Conservation (phyloP, 1,140 invertebrate genomes). For the Babylonia areolata region DNA sequence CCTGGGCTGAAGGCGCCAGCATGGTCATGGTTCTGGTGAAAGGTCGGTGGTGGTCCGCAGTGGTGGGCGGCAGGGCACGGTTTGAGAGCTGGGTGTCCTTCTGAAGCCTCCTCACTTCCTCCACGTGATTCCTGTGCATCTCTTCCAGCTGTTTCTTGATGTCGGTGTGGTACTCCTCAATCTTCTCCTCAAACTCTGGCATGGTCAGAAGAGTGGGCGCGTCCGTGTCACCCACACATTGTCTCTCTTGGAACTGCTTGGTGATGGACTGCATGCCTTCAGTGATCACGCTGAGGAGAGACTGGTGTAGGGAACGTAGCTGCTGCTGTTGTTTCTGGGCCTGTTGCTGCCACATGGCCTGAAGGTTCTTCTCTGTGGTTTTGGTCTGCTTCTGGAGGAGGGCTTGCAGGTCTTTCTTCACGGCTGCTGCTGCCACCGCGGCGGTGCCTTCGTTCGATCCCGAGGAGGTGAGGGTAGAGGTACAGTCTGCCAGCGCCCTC, state of each 20-base stretch:
- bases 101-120: constrained; percentile 36
- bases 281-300: background rate
- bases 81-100: background rate
- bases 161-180: constrained; percentile 39
- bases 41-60: too few relatives aligned
- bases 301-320: constrained; percentile 13
- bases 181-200: constrained; percentile 43
- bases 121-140: constrained; percentile 37
- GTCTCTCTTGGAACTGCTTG: background rate
- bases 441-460: background rate
- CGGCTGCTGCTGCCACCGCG: background rate
- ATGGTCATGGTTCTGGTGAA: too few relatives aligned
- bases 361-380: constrained; percentile 29
- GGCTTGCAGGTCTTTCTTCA: constrained; percentile 31
- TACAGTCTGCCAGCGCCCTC: background rate
- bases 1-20: background rate
- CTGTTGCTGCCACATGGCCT: constrained; percentile 27
- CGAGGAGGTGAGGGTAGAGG: background rate
- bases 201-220: constrained; percentile 25
- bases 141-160: constrained; percentile 43
- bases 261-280: background rate
- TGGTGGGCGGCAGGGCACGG: too few relatives aligned
- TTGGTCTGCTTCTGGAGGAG: constrained; percentile 33
- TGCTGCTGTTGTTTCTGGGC: constrained; percentile 31
- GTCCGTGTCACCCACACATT: background rate